phyloP scores from a whole-genome alignment of 2,797 vertebrate species.

The Paguma larvata region DNA sequence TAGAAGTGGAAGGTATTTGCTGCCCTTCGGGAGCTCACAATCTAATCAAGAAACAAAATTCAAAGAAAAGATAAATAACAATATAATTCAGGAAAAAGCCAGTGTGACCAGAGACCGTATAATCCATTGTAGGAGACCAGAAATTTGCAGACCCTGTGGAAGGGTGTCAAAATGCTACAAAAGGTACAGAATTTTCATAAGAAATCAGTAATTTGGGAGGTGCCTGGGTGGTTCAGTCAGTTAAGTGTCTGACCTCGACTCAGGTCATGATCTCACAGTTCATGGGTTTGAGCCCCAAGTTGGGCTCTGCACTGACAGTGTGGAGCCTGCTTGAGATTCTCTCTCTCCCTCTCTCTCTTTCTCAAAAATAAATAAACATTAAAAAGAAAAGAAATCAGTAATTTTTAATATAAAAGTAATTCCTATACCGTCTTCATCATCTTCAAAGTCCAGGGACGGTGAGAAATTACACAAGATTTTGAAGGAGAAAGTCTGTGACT shows the following conservation, averaged over 20 bases:
- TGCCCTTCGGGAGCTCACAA: background rate
- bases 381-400: background rate
- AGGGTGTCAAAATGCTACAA: background rate
- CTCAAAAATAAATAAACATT: too few relatives aligned
- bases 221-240: too few relatives aligned
- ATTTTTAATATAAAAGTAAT: background rate
- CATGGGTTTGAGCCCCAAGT: too few relatives aligned
- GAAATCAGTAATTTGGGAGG: background rate
- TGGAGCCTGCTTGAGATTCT: too few relatives aligned
- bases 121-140: background rate
- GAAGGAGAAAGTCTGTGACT: background rate
- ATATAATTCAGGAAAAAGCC: background rate
- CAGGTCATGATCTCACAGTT: too few relatives aligned
- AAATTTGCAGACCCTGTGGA: background rate
- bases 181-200: background rate
- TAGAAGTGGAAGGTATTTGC: background rate
- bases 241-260: too few relatives aligned
- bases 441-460: background rate
- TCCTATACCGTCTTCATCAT: background rate
- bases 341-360: too few relatives aligned
- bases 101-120: background rate
- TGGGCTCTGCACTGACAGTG: too few relatives aligned
- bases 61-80: background rate
- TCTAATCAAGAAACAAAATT: background rate
- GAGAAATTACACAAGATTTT: conserved; percentile 13